Evolutionary conservation across 2,888 invertebrate genomes (phyloP), one percentile per base, ranked within the genome.

Genomic region (Cylloceria caligata): DNA sequence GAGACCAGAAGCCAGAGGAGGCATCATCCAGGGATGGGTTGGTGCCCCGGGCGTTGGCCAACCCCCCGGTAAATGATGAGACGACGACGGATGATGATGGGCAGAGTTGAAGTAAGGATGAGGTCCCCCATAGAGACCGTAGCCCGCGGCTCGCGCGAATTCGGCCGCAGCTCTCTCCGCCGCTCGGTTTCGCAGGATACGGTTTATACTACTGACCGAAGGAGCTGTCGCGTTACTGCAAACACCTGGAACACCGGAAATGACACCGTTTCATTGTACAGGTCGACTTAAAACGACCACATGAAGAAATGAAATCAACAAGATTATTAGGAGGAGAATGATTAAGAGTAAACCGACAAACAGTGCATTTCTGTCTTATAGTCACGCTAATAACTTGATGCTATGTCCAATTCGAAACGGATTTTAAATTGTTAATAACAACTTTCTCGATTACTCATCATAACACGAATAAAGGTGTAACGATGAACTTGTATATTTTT

Each of bases 101-200:
- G 93, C 93, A 27, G 94, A 94, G 76, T 94, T 94, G 49, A 95
- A 94, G 88, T 96, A 96, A 0, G 97, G 96, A 86, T 96, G 96
- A 64, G 96, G 96, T 9, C 90, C 90, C 3, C 91, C 89, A 39
- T 97, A 97, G 7, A 97, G 94, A 0, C 97, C 97, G 91, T 98
- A 98, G 13, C 97, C 98, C 0, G 98, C 97, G 0, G 97, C 98
- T 16, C 98, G 94, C 0, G 98, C 98, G 88, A 99, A 98, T 93
- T 99, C 99, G 0, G 98, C 98, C 0, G 99, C 99, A 0, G 99
- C 99, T 5, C 99, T 94, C 92, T 99, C 99, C 0, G 99, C 99
- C 0, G 99, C 99, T 11, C 99, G 95, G 92, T 99, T 99, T 84
- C 99, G 94, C 73, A 99, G 94, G 90, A 99, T 99, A 88, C 99